A percentile compares a stretch with the other conserved stretches of the same genome.
These are phyloP conservation scores for Coendou prehensilis DNA, from an alignment of 2,797 vertebrate species.

Conservation along the genomic window DNA sequence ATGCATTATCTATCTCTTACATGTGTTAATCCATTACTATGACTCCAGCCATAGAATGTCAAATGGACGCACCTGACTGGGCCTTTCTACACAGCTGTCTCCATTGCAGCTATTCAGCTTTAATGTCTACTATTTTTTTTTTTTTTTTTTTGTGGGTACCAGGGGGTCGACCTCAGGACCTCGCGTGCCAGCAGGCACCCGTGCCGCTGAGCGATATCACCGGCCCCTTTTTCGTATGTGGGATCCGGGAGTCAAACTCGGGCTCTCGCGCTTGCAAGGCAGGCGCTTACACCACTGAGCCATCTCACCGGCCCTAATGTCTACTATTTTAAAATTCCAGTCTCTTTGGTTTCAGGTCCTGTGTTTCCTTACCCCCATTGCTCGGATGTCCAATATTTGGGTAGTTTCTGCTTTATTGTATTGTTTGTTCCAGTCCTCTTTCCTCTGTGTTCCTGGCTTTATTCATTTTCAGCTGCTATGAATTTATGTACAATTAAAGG, in stretches of 20 bases:
- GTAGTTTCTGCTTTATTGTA: background rate
- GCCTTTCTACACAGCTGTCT: background rate
- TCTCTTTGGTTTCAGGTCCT: background rate
- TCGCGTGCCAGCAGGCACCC: too few species aligned
- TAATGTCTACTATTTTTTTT: background rate
- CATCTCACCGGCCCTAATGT: too few species aligned
- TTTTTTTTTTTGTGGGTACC: too few species aligned
- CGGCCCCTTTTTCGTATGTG: too few species aligned
- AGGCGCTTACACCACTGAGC: too few species aligned
- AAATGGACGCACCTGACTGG: background rate
- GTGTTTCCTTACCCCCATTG: background rate
- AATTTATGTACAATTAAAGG: conserved; percentile 34
- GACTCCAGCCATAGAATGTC: background rate
- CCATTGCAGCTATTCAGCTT: background rate
- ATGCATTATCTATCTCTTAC: background rate
- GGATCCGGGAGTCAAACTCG: too few species aligned
- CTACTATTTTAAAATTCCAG: background rate
- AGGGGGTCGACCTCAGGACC: too few species aligned
- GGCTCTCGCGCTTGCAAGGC: too few species aligned
- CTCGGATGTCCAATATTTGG: background rate
- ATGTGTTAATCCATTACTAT: background rate
- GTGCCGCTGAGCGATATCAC: too few species aligned
- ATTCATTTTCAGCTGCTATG: conserved; percentile 22
- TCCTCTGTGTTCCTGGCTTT: background rate
- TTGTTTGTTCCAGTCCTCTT: background rate